Base-by-base conservation (phyloP, 2,888 invertebrate species). In the Xanthia icteritia region DNA sequence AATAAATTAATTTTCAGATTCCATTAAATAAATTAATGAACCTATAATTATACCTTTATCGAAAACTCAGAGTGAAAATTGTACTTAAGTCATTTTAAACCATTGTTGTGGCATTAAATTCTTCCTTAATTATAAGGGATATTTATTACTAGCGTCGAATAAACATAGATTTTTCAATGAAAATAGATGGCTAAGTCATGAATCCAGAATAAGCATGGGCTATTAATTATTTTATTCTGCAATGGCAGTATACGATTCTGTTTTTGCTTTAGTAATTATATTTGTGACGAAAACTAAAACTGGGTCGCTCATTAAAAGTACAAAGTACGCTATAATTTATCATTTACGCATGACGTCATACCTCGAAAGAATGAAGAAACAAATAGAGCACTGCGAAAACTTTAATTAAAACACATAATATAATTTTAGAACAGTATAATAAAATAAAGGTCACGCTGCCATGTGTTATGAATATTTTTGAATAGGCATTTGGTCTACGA, bases 271-370 rank as follows among this genome's bases (percentile, higher is more conserved):
- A 51, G 17, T 76, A 36, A 15, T 51, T 36, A 48, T 23, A 45
- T n/a, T 58, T 64, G 45, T 45, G 2, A 45, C 20, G 76, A 42
- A 20, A 81, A 73, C 13, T 56, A 48, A n/a, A 77, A 73, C 51
- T 54, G 9, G 60, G 45, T n/a, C 83, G 51, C 45, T 76, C 58
- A 82, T 76, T 82, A 65, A 65, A 82, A 76, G 0, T 45, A 54
- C 36, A 65, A 42, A 78, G 42, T 54, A 39, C 17, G 51, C 36
- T 60, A 8, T 45, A 45, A 20, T 36, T n/a, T 36, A 54, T 66
- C 4, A 54, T 82, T n/a, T 60, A 76, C n/a, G 65, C 42, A 83
- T 61, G n/a, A 60, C 23, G 27, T 27, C n/a, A 31, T 20, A 8
- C 5, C 8, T 58, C 9, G 11, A 77, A 66, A 45, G 36, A 76